Evolutionary conservation across 1,140 invertebrate species (phyloP).

Genomic region (Phthorimaea operculella): DNA sequence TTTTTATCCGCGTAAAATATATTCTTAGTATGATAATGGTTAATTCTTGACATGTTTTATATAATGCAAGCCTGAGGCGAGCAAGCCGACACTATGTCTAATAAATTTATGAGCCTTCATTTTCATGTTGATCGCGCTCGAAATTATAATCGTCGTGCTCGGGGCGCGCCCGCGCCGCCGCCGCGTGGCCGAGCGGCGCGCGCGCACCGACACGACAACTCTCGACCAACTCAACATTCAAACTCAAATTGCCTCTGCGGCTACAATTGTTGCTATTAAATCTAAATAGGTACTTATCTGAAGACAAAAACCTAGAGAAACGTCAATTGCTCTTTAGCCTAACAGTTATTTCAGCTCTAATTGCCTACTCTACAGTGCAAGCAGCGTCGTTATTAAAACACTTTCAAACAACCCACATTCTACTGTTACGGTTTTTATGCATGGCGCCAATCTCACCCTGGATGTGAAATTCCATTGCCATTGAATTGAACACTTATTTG

Average conservation of each 20-base stretch:
- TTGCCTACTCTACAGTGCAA: too few species aligned
- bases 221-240: neutral
- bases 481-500: too few species aligned
- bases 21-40: constrained; percentile 58
- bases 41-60: constrained; percentile 67
- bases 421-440: too few species aligned
- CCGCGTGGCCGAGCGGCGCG: constrained; percentile 9
- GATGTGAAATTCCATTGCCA: neutral
- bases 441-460: neutral
- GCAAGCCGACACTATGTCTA: constrained; percentile 62
- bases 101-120: constrained; percentile 66
- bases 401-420: too few species aligned
- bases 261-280: too few species aligned
- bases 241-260: neutral
- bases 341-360: too few species aligned
- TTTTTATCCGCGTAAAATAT: constrained; percentile 45
- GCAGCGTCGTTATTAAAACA: too few species aligned
- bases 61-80: constrained; percentile 58
- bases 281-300: too few species aligned
- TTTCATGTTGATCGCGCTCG: constrained; percentile 64
- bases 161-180: constrained; percentile 38
- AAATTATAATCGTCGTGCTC: constrained; percentile 64
- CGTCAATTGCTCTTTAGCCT: too few species aligned
- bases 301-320: too few species aligned
- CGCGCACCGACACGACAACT: neutral